Base-by-base conservation (phyloP, 2,888 invertebrate species). In the Branchipolynoe longqiensis region DNA sequence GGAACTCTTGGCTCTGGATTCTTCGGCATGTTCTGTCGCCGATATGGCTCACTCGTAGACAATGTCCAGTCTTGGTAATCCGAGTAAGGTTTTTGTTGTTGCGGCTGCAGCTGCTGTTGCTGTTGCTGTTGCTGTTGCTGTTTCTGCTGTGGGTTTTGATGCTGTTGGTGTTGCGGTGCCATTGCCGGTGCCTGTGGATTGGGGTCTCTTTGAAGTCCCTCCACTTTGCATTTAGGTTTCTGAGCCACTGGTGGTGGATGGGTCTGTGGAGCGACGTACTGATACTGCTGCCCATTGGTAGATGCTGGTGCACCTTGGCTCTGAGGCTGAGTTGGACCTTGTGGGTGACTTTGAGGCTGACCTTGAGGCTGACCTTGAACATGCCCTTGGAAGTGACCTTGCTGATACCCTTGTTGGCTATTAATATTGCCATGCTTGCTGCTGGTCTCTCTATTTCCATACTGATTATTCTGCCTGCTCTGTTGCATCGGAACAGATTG, bases 31-130 rank as follows among this genome's bases (percentile, higher is more conserved):
- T 82, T 56, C 6, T 91, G 91, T 59, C 92, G 85, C 0, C 91
- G 87, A 86, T 92, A 92, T 64, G 90, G 91, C 81, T 91, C 90
- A 87, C 90, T 90, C 14, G 88, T 90, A 0, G 92, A 92, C 86
- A 92, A 84, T 0, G 92, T 92, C 86, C 91, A 92, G 85, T 91
- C 90, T 58, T 91, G 89, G 81, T 89, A 90, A 12, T 64, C 83
- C 36, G 78, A 36, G 33, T 83, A 62, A n/a, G 36, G 36, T 59
- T 25, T 62, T 4, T 64, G 36, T 40, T 83, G 62, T 64, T 83
- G 83, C 64, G 38, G 82, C 56, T 83, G 62, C n/a, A 59, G 59
- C 3, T 12, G 83, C 38, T 83, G 31, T 69, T 83, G 83, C 22
- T 64, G 69, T 56, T 62, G 83, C 1, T 59, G 64, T 40, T 83